These are phyloP conservation scores for Podocnemis expansa DNA, from an alignment of 2,113 vertebrate genomes.

Conservation along the genomic window DNA sequence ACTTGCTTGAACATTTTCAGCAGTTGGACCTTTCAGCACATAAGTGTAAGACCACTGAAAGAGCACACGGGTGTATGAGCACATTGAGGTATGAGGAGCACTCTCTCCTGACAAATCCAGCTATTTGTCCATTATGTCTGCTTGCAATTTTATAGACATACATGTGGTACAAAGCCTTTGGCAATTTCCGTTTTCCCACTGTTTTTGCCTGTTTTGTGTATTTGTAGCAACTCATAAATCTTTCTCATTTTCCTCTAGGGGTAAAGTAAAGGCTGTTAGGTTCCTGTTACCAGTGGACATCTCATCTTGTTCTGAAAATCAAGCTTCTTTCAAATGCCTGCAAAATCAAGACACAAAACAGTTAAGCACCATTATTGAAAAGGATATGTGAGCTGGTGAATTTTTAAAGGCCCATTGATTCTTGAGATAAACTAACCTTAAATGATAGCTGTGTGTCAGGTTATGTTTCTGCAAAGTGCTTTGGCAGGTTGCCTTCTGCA, in stretches of 20 bases:
- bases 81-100: background rate
- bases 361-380: slow-evolving; percentile 80
- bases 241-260: slow-evolving; percentile 75
- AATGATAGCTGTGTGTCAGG: slow-evolving; percentile 42
- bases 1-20: background rate
- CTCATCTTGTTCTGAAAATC: slow-evolving; percentile 76
- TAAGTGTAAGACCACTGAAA: background rate
- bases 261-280: slow-evolving; percentile 91
- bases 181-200: background rate
- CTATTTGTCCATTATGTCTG: background rate
- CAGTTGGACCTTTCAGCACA: background rate
- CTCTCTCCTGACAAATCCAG: background rate
- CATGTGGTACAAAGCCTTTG: rapidly evolving
- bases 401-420: slow-evolving; percentile 67
- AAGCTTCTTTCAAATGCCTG: slow-evolving; percentile 73
- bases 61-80: rapidly evolving
- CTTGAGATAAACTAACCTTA: slow-evolving; percentile 15
- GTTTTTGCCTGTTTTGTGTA: background rate
- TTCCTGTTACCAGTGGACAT: slow-evolving; percentile 89
- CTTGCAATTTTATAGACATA: background rate
- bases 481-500: slow-evolving; percentile 49
- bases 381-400: slow-evolving; percentile 75
- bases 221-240: background rate
- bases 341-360: slow-evolving; percentile 72
- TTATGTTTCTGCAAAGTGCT: slow-evolving; percentile 60